These are phyloP conservation scores for Dastarcus helophoroides DNA, from an alignment of 2,888 invertebrate species.

Conservation along the genomic window DNA sequence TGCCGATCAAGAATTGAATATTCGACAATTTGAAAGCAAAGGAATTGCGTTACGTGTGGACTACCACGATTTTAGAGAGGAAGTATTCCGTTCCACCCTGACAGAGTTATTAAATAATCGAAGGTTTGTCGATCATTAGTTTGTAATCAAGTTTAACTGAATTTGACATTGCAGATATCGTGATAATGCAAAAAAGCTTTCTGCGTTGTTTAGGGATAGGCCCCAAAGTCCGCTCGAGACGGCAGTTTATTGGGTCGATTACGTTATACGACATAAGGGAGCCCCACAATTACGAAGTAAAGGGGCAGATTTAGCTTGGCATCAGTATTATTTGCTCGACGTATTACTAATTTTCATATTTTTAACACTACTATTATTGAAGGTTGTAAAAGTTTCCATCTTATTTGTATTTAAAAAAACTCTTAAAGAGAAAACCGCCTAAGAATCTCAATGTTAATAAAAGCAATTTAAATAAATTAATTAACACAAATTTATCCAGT, in stretches of 20 bases:
- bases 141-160: too few species aligned
- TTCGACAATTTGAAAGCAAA: conserved; percentile 39
- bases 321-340: conserved; percentile 42
- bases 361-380: too few species aligned
- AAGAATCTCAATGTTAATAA: too few species aligned
- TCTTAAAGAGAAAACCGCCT: too few species aligned
- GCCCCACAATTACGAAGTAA: conserved; percentile 39
- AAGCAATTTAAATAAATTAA: too few species aligned
- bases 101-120: conserved; percentile 33
- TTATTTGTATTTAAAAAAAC: too few species aligned
- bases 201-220: conserved; percentile 41
- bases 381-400: too few species aligned
- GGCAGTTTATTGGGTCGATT: conserved; percentile 51
- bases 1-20: conserved; percentile 40
- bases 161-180: conserved; percentile 16
- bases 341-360: conserved; percentile 25
- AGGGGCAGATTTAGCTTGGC: conserved; percentile 40
- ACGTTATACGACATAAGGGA: conserved; percentile 45
- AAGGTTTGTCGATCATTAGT: too few species aligned
- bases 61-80: conserved; percentile 23
- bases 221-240: conserved; percentile 42
- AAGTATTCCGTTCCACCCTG: conserved; percentile 19
- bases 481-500: too few species aligned
- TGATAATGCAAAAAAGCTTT: conserved; percentile 32
- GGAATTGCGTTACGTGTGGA: conserved; percentile 39